phyloP scores from a whole-genome alignment of 2,113 vertebrate species.

The Paralichthys olivaceus region DNA sequence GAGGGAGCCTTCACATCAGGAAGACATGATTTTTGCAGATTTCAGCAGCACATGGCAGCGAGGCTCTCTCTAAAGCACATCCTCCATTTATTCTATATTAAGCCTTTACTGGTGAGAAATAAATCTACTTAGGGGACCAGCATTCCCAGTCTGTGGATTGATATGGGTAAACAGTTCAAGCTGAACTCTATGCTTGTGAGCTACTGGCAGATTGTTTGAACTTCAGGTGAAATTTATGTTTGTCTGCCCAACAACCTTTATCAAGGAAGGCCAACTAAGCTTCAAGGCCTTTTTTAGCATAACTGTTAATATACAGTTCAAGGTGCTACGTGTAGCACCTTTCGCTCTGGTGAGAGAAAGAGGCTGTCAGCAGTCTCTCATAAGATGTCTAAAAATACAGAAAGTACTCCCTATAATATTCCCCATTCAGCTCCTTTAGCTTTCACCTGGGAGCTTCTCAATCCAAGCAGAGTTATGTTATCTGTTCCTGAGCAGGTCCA shows the following conservation, averaged over 20 bases:
- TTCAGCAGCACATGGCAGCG: conserved; percentile 12
- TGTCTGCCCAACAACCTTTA: background rate
- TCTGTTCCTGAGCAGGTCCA: conserved; percentile 36
- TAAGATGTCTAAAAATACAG: conserved; percentile 28
- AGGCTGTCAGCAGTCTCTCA: conserved; percentile 13
- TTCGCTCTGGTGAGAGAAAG: conserved; percentile 6
- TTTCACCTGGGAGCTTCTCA: conserved; percentile 27
- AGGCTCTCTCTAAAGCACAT: conserved; percentile 52
- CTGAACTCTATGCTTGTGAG: background rate
- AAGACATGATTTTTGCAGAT: conserved; percentile 25
- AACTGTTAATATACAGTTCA: conserved; percentile 2
- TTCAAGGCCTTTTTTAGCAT: conserved; percentile 2
- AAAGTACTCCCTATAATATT: background rate
- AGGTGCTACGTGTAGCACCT: conserved; percentile 26
- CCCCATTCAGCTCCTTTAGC: conserved; percentile 18
- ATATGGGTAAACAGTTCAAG: conserved; percentile 10
- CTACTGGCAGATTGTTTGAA: background rate
- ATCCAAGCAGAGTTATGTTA: conserved; percentile 23
- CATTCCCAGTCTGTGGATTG: conserved; percentile 42
- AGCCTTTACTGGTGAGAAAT: conserved; percentile 51
- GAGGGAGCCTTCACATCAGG: conserved; percentile 46
- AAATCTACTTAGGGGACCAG: conserved; percentile 39
- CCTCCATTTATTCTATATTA: conserved; percentile 61
- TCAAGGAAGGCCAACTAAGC: background rate
- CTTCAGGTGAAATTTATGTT: conserved; percentile 6